phyloP scores from a whole-genome alignment of 2,113 vertebrate species.

The Craseonycteris thonglongyai region DNA sequence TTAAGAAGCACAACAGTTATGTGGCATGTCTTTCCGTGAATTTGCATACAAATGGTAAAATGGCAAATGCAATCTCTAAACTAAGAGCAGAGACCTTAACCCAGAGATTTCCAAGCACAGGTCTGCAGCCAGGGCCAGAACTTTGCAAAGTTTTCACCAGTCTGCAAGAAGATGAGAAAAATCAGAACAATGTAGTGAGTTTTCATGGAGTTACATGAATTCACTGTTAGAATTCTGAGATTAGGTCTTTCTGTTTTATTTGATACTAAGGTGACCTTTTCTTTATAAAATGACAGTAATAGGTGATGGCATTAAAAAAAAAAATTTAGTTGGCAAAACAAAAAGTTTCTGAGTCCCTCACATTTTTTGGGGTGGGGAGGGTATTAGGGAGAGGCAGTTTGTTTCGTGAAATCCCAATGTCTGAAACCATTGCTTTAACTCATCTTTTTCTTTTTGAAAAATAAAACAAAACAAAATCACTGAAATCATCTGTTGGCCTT shows the following conservation, averaged over 20 bases:
- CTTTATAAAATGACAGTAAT: neutral
- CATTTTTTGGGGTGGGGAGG: too few species aligned
- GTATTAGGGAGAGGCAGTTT: neutral
- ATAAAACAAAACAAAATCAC: neutral
- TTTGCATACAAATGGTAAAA: neutral
- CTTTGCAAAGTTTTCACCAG: neutral
- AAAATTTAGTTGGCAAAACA: neutral
- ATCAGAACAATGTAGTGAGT: rapidly evolving
- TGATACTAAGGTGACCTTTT: neutral
- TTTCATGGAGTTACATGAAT: neutral
- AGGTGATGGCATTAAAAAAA: neutral
- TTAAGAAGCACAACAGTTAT: neutral
- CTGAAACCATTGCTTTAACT: neutral
- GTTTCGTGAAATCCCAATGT: neutral
- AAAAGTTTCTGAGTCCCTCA: neutral
- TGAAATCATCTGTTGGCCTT: neutral
- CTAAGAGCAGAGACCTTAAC: neutral
- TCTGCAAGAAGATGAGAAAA: neutral
- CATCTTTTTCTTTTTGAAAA: neutral
- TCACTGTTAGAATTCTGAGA: neutral
- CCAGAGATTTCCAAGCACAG: neutral
- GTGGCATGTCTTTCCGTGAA: neutral
- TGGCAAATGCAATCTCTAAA: neutral
- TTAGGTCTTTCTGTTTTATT: neutral
- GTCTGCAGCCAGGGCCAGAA: neutral